These are phyloP conservation scores for Pocillopora damicornis DNA, from an alignment of 64 coral and sea anemone genomes.

Conservation along the genomic window DNA sequence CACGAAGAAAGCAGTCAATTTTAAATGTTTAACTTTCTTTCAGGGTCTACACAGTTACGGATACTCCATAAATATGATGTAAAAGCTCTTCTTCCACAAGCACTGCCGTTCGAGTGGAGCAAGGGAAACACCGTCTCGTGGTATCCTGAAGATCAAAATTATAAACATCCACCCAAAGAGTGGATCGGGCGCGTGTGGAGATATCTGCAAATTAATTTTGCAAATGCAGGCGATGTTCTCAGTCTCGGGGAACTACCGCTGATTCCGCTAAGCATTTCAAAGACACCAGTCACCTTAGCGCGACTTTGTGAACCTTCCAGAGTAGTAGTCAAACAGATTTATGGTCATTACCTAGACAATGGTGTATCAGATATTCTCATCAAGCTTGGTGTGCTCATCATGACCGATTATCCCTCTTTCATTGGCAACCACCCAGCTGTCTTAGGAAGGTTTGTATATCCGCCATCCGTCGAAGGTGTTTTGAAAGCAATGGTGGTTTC, in stretches of 20 bases:
- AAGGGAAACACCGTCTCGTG: slow-evolving; percentile 9
- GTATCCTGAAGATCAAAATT: slow-evolving; percentile 7
- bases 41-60: slow-evolving; percentile 29
- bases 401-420: slow-evolving; percentile 40
- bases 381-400: slow-evolving; percentile 39
- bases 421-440: slow-evolving; percentile 29
- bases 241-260: not conserved
- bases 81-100: not conserved
- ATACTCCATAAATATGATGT: not conserved
- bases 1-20: not conserved
- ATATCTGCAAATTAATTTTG: slow-evolving; percentile 54
- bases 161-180: slow-evolving; percentile 19
- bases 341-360: not conserved
- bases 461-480: slow-evolving; percentile 37
- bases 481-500: slow-evolving; percentile 34
- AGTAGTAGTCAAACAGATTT: slow-evolving; percentile 12
- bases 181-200: slow-evolving; percentile 67
- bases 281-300: slow-evolving; percentile 17
- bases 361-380: not conserved
- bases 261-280: not conserved
- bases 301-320: slow-evolving; percentile 34
- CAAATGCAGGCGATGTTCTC: not conserved
- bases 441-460: slow-evolving; percentile 17
- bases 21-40: not conserved
- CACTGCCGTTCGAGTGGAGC: slow-evolving; percentile 32